Base-by-base conservation (phyloP, 2,888 invertebrate genomes). In the Marronus borbonicus region DNA sequence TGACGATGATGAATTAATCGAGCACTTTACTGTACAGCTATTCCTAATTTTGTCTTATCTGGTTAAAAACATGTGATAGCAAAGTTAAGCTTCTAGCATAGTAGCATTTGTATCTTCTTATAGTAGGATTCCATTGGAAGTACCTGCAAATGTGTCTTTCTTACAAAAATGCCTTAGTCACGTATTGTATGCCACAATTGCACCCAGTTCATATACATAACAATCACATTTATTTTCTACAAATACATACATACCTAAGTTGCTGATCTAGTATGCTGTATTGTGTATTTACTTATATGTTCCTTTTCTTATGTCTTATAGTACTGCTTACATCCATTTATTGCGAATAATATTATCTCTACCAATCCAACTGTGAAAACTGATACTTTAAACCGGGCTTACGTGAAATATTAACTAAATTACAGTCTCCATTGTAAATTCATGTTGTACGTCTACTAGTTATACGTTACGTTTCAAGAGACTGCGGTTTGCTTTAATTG, bases 401-500 rank as follows among this genome's bases (percentile, higher is more conserved):
- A 72, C 39, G 36, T 58, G 20, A 72, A 72, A 72, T 72, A 72
- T 72, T 17, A 39, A 58, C 17, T 24, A 72, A 72, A 72, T 72
- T 58, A 72, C 17, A 58, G 58, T 58, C 58, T 72, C 55, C 60
- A 58, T 58, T 36, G 55, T 72, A 58, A 72, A 72, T 55, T 12
- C 58, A 72, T 36, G 36, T 58, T 72, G 36, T 72, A 72, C 20
- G 20, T 72, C 36, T 72, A 58, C 58, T 39, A 72, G 72, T 72
- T 72, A 72, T 72, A 72, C 72, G 58, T 58, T 55, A 55, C 72
- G 50, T 72, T 72, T 58, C 17, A 58, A 66, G 66, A 66, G 44
- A 72, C 58, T 72, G 44, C 39, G 72, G 72, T 72, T 72, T 17
- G 36, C 39, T 72, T 72, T 72, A 72, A 72, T 72, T 72, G 72